Evolutionary conservation across 1,140 invertebrate species (phyloP), one percentile per base, ranked within the genome.

Genomic region (Drosophila orosa): DNA sequence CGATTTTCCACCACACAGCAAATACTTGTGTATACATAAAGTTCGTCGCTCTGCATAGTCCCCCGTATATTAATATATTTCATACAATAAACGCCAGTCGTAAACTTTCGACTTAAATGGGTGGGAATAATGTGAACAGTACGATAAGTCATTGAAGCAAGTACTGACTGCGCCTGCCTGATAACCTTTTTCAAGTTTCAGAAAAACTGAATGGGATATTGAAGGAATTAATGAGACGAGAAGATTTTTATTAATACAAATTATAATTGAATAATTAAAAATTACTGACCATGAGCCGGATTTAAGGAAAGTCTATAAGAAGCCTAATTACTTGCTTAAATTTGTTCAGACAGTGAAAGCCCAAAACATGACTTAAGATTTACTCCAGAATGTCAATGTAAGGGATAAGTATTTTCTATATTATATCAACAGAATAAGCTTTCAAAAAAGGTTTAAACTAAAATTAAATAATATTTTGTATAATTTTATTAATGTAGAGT

Each of bases 1-100:
- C 50, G 60, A 5, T 61, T 56, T 35, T 25, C 35, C 35, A 37
- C 17, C 45, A 45, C 17, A 8, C 56, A 19, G 24, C 37, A 39
- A 22, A 35, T 60, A 45, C 27, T 29, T 57, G 33, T 24, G 3
- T 17, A 48, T 45, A 29, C 3, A 27, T 47, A 48, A 48, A 33
- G 19, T 19, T 15, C 12, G 44, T 56, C 19, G 45, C 17, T 77
- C 62, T 63, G 63, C 57, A 56, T 65, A 48, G 24, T 25, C 29
- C 13, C 42, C 22, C 68, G 71, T 57, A 60, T 78, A 78, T 86
- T 77, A 61, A 68, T 75, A 71, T 78, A 80, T 73, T 87, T 83
- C 61, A 52, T 59, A 76, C 69, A 75, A 86, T 87, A 86, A 86
- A 87, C 50, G 71, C 65, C 50, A 59, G 61, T 77, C 74, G 80